These are phyloP conservation scores for Periophthalmodon schlosseri DNA, from an alignment of 2,113 vertebrate species.

Conservation along the genomic window DNA sequence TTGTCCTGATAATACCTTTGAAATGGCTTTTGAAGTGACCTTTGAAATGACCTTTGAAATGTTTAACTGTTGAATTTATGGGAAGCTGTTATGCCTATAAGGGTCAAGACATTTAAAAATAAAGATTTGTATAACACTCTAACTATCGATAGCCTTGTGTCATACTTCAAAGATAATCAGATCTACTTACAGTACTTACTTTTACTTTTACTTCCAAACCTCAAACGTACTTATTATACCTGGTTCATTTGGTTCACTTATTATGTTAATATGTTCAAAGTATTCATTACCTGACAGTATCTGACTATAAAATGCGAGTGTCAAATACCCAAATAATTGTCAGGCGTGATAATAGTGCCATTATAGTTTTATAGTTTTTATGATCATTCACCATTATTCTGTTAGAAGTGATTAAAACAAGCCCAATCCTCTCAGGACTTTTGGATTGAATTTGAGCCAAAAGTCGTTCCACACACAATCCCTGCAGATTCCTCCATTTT, in stretches of 20 bases:
- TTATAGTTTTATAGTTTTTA: constrained; percentile 53
- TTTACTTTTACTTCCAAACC: background rate
- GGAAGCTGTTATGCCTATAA: too few relatives aligned
- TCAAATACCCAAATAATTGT: constrained; percentile 16
- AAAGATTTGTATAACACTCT: too few relatives aligned
- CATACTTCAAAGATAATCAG: too few relatives aligned
- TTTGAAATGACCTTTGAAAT: too few relatives aligned
- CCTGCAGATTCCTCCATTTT: constrained; percentile 46
- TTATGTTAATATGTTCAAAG: constrained; percentile 24
- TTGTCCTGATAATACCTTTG: too few relatives aligned
- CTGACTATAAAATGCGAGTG: constrained; percentile 3
- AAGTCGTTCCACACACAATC: constrained; percentile 53
- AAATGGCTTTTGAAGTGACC: too few relatives aligned
- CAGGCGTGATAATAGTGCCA: constrained; percentile 20
- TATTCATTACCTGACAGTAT: constrained; percentile 5
- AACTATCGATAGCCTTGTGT: too few relatives aligned
- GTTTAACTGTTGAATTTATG: too few relatives aligned
- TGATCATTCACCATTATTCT: constrained; percentile 52
- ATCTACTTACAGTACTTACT: too few relatives aligned
- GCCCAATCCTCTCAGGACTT: constrained; percentile 66
- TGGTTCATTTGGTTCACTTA: background rate
- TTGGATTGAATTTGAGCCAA: constrained; percentile 58
- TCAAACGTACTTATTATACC: background rate
- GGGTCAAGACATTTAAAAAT: too few relatives aligned
- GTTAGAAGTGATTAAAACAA: constrained; percentile 66